Percentiles rank a stretch among this genome's conserved stretches.
Conservation (phyloP, 2,888 invertebrate genomes). For the Polydrusus tereticollis region DNA sequence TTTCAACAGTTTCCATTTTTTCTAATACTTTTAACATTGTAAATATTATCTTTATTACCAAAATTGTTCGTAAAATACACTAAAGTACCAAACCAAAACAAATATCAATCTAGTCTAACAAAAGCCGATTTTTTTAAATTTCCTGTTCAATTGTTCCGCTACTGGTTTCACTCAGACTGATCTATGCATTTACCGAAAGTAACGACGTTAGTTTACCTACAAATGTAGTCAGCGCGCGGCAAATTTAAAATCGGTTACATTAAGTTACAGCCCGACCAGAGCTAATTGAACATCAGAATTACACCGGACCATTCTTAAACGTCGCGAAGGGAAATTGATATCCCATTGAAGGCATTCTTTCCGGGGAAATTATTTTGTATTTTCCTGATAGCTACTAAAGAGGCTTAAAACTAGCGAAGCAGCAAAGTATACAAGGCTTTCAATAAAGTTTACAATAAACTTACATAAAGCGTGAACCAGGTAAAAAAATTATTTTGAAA, state of each 20-base stretch:
- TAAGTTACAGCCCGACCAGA: constrained; percentile 32
- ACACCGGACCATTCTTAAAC: constrained; percentile 30
- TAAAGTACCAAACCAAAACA: too few relatives aligned
- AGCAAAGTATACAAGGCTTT: too few relatives aligned
- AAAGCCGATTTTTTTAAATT: background rate
- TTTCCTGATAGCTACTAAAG: too few relatives aligned
- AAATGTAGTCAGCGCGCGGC: constrained; percentile 36
- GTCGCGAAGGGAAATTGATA: constrained; percentile 24
- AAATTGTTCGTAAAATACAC: too few relatives aligned
- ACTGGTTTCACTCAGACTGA: constrained; percentile 1
- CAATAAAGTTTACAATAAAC: too few relatives aligned
- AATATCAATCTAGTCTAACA: too few relatives aligned
- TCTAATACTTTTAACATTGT: too few relatives aligned
- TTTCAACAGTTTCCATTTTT: too few relatives aligned
- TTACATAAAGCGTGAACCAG: too few relatives aligned
- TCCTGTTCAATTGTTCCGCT: constrained; percentile 1
- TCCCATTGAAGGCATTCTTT: constrained; percentile 39
- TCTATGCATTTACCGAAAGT: background rate
- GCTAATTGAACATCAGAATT: constrained; percentile 46
- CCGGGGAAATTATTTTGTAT: constrained; percentile 4
- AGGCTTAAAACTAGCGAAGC: too few relatives aligned
- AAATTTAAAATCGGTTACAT: constrained; percentile 38
- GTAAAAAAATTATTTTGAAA: too few relatives aligned
- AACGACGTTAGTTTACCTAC: constrained; percentile 8
- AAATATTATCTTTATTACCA: too few relatives aligned